These are phyloP conservation scores for Lepidothrix coronata DNA, from an alignment of 2,113 vertebrate genomes.

Conservation along the genomic window DNA sequence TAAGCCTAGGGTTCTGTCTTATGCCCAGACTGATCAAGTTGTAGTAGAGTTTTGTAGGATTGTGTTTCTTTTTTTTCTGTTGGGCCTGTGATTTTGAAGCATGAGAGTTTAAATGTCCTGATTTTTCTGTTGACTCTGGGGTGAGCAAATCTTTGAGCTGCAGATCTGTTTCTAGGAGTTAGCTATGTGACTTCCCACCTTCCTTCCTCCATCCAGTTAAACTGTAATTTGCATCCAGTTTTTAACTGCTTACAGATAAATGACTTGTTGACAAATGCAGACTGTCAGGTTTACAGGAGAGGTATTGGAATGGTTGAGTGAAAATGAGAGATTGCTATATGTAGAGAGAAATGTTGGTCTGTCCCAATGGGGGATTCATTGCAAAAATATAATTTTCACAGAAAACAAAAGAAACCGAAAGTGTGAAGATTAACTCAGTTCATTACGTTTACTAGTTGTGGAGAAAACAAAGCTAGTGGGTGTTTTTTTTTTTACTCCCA, in stretches of 20 bases:
- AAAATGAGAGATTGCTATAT: background rate
- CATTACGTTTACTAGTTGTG: background rate
- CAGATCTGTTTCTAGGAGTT: background rate
- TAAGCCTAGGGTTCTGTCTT: background rate
- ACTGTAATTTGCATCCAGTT: background rate
- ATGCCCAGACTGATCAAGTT: background rate
- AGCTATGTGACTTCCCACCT: background rate
- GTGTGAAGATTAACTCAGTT: background rate
- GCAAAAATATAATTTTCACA: background rate
- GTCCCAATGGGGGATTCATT: background rate
- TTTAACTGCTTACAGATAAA: background rate
- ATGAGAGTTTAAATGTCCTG: background rate
- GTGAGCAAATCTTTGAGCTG: background rate
- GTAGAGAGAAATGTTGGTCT: background rate
- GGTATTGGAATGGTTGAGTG: background rate
- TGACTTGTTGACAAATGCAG: background rate
- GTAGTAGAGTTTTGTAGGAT: background rate
- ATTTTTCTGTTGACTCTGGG: background rate
- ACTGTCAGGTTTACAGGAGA: background rate
- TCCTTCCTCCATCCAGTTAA: background rate
- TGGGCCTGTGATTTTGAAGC: background rate
- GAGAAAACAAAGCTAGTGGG: background rate
- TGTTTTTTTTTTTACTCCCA: background rate
- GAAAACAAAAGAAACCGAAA: background rate
- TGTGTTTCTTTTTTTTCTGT: background rate